Evolutionary conservation across 2,113 vertebrate species (phyloP), one percentile per base, ranked within the genome.

Genomic region (Muntiacus reevesi): DNA sequence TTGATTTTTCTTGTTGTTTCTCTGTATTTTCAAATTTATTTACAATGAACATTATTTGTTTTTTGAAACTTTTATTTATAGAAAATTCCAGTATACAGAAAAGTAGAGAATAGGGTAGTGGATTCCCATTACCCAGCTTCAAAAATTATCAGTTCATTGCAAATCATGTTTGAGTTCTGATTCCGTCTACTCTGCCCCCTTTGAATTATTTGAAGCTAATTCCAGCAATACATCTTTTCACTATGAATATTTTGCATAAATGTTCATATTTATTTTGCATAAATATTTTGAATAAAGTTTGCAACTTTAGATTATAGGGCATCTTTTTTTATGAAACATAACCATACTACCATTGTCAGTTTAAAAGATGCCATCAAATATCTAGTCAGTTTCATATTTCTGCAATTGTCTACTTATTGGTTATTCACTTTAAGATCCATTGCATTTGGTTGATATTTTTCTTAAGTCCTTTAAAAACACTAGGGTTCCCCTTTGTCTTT

Each of bases 1-100:
- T 95, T 90, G 27, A 78, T 67, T 86, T 82, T 89, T 60, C 13
- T 71, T 94, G 92, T 82, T 59, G 55, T 7, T n/a, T 90, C 45
- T 96, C 47, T 82, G 19, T 64, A 62, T 92, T 95, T 97, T 95
- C 16, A 88, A 45, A 43, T 91, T 81, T 96, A 88, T 88, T 88
- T 78, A 78, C 36, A 97, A 6, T 4, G 60, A 76, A 17, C 45
- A 55, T 54, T 94, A 40, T 6, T 33, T 94, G 15, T 25, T 57
- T 85, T 96, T 88, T 84, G 16, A 23, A 30, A 36, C 19, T 45
- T 97, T 91, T 92, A 86, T 54, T 94, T 90, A 17, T 47, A 55
- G 91, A 78, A 94, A 83, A 87, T n/a, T 89, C 13, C 17, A 67
- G 2, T 55, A 36, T 78, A 23, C 19, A 74, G 47, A 54, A 89